Percentiles rank a stretch among this genome's conserved stretches.
These are phyloP conservation scores for Eubasilissa splendida DNA, from an alignment of 2,888 invertebrate species.

Conservation along the genomic window DNA sequence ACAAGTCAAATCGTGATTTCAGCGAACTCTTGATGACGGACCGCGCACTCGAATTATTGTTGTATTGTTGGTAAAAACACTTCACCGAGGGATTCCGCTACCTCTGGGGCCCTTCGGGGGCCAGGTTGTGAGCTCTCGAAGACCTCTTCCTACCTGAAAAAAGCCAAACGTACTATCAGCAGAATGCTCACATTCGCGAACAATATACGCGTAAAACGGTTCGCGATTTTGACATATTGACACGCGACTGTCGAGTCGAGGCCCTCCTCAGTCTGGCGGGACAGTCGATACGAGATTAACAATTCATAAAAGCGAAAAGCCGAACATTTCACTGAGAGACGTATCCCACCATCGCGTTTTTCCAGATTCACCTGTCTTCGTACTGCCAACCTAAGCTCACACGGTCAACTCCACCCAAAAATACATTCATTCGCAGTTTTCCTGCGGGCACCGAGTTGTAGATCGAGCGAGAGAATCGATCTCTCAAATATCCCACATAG, in stretches of 20 bases:
- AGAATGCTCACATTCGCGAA: conserved; percentile 21
- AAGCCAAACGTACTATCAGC: conserved; percentile 21
- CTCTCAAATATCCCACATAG: conserved; percentile 23
- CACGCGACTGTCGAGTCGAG: not conserved
- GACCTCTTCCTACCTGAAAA: conserved; percentile 46
- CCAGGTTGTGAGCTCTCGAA: conserved; percentile 35
- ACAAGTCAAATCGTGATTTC: not conserved
- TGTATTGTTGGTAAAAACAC: not conserved
- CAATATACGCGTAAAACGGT: not conserved
- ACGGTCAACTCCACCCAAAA: conserved; percentile 52
- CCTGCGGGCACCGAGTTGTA: conserved; percentile 1
- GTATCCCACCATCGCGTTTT: conserved; percentile 32
- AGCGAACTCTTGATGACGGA: not conserved
- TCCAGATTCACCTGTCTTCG: conserved; percentile 51
- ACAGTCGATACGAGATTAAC: conserved; percentile 33
- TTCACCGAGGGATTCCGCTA: conserved; percentile 31
- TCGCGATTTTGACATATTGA: conserved; percentile 12
- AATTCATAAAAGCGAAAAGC: conserved; percentile 50
- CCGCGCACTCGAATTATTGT: not conserved
- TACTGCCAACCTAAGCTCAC: conserved; percentile 38
- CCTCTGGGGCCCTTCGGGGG: conserved; percentile 44
- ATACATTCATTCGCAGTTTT: conserved; percentile 40
- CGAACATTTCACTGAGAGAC: conserved; percentile 37
- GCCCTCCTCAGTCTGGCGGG: conserved; percentile 5
- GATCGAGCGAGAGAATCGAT: conserved; percentile 19